Base-by-base conservation (phyloP, 2,113 vertebrate genomes). In the Halcyon senegalensis region DNA sequence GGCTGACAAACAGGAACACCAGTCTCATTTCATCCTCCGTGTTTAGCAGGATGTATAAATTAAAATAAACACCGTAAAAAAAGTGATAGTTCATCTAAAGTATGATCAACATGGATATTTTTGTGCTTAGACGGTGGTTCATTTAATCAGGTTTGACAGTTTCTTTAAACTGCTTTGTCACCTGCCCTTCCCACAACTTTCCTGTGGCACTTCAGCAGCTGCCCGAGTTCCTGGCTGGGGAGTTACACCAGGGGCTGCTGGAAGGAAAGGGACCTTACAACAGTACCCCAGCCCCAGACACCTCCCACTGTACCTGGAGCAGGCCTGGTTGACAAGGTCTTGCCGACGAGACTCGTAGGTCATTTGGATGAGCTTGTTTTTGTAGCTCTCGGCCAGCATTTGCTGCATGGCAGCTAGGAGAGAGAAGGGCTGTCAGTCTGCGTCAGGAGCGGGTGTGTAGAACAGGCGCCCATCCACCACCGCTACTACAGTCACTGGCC, bases 321-420 rank as follows among this genome's bases (percentile, higher is more conserved):
- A 99, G 63, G 99, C 98, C 97, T 99, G 99, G 81, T 97, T 98
- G 53, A 99, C 97, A 56, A 99, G 96, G 91, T 96, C 98, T 94
- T 98, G 98, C 91, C 98, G 98, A 69, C 98, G 99, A 11, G 96
- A 97, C 89, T 99, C 99, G 0, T 97, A 99, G 73, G 98, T 98
- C 93, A 98, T 96, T 93, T 99, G 99, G 17, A 99, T 82, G 31
- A 99, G 93, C 48, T 97, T 98, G 98, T 98, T 98, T 58, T 98
- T 97, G 78, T 95, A 99, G 96, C 98, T 98, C 95, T 99, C 99
- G 0, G 98, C 98, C 94, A 99, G 96, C 99, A 99, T 99, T 96
- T 99, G 99, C 93, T 99, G 99, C 99, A 99, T 99, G 93, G 99
- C 99, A 37, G 97, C 99, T 99, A 91, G 3, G 89, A 74, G 41